These are phyloP conservation scores for Tamandua tetradactyla DNA, from an alignment of 2,797 vertebrate species.

Conservation along the genomic window DNA sequence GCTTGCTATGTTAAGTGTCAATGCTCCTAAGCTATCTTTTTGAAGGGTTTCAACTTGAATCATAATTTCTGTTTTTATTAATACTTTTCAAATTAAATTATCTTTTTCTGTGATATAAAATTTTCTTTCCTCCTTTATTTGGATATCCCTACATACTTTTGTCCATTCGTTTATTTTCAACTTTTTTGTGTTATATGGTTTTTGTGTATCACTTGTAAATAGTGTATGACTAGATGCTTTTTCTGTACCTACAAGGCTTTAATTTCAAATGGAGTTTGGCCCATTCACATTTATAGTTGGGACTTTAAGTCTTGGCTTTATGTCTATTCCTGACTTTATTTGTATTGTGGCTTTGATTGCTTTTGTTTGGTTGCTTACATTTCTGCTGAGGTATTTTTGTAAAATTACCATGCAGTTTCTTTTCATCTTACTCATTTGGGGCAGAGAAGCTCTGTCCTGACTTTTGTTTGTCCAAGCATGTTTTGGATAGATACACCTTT, in stretches of 20 bases:
- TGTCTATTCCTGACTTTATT: not conserved
- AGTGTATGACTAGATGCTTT: not conserved
- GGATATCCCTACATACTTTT: not conserved
- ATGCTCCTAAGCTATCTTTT: not conserved
- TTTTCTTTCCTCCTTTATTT: not conserved
- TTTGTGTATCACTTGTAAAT: not conserved
- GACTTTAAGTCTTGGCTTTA: too few relatives aligned
- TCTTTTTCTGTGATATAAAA: not conserved
- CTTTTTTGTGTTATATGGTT: not conserved
- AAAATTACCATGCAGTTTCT: not conserved
- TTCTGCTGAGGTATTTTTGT: not conserved
- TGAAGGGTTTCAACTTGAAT: not conserved
- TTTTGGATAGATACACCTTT: not conserved
- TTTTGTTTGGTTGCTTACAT: not conserved
- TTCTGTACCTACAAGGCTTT: not conserved
- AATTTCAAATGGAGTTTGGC: not conserved
- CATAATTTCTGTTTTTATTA: not conserved
- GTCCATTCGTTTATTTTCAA: not conserved
- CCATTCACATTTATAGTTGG: not conserved
- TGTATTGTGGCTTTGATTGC: not conserved
- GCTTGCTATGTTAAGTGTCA: not conserved
- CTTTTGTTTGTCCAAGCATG: not conserved
- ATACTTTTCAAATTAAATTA: not conserved
- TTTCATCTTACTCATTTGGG: not conserved
- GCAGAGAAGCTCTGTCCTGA: not conserved